phyloP scores from a whole-genome alignment of 2,888 invertebrate genomes.

The Meteorus colon region DNA sequence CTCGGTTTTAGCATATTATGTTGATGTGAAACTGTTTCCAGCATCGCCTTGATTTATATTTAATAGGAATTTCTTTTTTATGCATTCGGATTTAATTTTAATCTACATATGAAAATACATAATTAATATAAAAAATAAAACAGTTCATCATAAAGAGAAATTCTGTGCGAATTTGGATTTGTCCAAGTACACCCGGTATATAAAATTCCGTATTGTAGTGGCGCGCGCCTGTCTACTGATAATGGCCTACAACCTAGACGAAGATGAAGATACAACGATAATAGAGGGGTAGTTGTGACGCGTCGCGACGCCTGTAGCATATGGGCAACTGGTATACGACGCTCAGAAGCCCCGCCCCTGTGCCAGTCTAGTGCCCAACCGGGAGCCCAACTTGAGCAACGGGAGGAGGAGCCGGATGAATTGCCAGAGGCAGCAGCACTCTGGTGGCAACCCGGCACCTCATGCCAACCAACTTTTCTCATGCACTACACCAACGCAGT shows the following conservation, averaged over 20 bases:
- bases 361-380: conserved; percentile 67
- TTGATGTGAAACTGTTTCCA: too few species aligned
- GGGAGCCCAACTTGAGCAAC: conserved; percentile 62
- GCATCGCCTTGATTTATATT: too few species aligned
- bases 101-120: too few species aligned
- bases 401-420: conserved; percentile 68
- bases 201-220: not conserved
- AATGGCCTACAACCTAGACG: not conserved
- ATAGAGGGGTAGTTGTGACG: conserved; percentile 42
- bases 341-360: conserved; percentile 68
- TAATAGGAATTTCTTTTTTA: too few species aligned
- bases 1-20: too few species aligned
- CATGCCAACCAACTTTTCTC: conserved; percentile 44
- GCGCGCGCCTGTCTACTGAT: not conserved
- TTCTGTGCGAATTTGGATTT: not conserved
- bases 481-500: conserved; percentile 53
- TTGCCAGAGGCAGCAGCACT: conserved; percentile 50
- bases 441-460: conserved; percentile 52
- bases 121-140: too few species aligned
- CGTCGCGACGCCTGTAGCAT: conserved; percentile 63
- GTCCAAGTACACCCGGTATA: not conserved
- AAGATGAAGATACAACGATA: not conserved
- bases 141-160: not conserved
- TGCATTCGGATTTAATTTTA: too few species aligned
- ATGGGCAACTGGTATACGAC: conserved; percentile 48